These are phyloP conservation scores for Zophobas morio DNA, from an alignment of 1,140 invertebrate species.

Conservation along the genomic window DNA sequence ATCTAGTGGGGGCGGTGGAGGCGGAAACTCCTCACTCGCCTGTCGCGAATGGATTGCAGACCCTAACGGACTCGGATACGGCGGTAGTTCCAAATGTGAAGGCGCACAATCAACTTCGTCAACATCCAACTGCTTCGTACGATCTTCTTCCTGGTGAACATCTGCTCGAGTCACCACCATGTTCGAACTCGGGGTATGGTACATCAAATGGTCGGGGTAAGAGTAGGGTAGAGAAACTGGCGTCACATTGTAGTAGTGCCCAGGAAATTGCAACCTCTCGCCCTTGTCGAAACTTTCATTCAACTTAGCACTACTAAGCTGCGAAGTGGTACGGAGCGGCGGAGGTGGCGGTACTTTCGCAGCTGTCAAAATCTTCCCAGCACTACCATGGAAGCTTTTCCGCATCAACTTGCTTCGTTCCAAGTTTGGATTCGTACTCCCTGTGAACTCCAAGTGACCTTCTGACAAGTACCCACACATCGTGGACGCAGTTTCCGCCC, in stretches of 20 bases:
- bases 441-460: conserved; percentile 85
- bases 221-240: conserved; percentile 77
- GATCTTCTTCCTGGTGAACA: conserved; percentile 85
- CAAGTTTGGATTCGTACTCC: conserved; percentile 84
- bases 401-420: conserved; percentile 90
- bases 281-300: conserved; percentile 73
- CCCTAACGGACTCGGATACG: conserved; percentile 83
- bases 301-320: conserved; percentile 81
- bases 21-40: conserved; percentile 90
- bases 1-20: conserved; percentile 85
- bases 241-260: conserved; percentile 70
- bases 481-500: conserved; percentile 67
- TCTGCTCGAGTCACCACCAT: conserved; percentile 85
- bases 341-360: conserved; percentile 90
- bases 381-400: conserved; percentile 90
- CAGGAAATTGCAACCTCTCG: conserved; percentile 70
- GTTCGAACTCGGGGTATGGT: conserved; percentile 63
- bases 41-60: conserved; percentile 86
- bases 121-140: conserved; percentile 72
- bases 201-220: conserved; percentile 52
- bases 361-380: conserved; percentile 82
- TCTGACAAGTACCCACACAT: conserved; percentile 89
- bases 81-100: conserved; percentile 76
- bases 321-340: conserved; percentile 88
- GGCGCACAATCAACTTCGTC: conserved; percentile 74